Percentiles rank a stretch among this genome's conserved stretches.
Conservation (phyloP, 2,888 invertebrate species). For the Cecidostiba fungosa region DNA sequence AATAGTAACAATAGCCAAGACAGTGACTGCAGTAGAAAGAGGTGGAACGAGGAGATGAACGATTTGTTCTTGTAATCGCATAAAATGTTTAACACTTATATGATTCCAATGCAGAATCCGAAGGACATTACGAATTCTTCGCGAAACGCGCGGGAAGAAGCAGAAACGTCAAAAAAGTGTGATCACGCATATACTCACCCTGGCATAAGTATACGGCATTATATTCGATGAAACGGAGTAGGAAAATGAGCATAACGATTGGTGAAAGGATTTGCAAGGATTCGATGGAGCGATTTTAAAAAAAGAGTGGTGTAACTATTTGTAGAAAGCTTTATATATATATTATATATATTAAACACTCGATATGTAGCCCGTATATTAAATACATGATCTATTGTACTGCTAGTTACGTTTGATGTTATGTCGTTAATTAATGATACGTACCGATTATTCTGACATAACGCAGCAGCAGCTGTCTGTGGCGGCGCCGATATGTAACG, state of each 20-base stretch:
- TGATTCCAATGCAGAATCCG: conserved; percentile 52
- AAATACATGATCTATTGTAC: conserved; percentile 66
- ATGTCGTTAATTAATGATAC: conserved; percentile 73
- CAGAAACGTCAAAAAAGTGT: conserved; percentile 73
- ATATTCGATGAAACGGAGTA: conserved; percentile 62
- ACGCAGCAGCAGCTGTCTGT: conserved; percentile 64
- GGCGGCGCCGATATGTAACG: conserved; percentile 75
- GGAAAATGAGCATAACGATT: not conserved
- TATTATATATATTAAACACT: conserved; percentile 49
- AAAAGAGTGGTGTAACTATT: conserved; percentile 74
- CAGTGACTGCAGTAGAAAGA: conserved; percentile 16
- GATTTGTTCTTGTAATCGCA: conserved; percentile 57
- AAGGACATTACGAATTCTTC: conserved; percentile 53
- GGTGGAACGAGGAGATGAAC: conserved; percentile 24
- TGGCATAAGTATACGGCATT: conserved; percentile 78
- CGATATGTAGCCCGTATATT: conserved; percentile 49
- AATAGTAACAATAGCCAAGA: conserved; percentile 24
- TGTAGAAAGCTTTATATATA: conserved; percentile 72
- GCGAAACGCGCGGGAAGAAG: conserved; percentile 60
- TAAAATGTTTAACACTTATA: conserved; percentile 53
- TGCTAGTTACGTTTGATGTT: conserved; percentile 77
- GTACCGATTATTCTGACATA: conserved; percentile 63
- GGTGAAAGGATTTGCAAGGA: conserved; percentile 70
- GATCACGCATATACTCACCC: conserved; percentile 74
- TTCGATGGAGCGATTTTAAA: conserved; percentile 60